Conservation (phyloP, 2,113 vertebrate genomes). For the Gadus macrocephalus region DNA sequence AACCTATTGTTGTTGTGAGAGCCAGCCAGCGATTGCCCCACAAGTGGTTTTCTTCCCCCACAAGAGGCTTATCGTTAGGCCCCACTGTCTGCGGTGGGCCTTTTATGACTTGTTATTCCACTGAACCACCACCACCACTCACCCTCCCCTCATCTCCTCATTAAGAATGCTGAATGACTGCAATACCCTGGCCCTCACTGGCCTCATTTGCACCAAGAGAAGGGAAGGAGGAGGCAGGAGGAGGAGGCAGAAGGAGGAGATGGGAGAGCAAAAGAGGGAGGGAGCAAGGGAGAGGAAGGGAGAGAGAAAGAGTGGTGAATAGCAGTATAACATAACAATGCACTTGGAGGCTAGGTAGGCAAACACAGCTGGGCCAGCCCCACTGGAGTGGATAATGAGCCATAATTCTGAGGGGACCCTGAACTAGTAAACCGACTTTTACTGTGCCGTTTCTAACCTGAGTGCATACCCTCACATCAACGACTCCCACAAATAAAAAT, state of each 20-base stretch:
- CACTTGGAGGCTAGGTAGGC: conserved; percentile 59
- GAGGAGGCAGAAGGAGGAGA: background rate
- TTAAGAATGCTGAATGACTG: conserved; percentile 46
- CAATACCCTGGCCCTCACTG: conserved; percentile 49
- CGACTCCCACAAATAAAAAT: too few relatives aligned
- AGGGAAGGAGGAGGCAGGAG: conserved; percentile 34
- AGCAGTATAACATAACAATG: conserved; percentile 68
- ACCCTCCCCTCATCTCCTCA: conserved; percentile 30
- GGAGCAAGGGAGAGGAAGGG: conserved; percentile 28
- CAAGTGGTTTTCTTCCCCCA: conserved; percentile 51
- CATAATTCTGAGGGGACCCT: conserved; percentile 57
- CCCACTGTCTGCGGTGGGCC: conserved; percentile 44
- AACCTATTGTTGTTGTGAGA: conserved; percentile 45
- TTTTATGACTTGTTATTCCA: conserved; percentile 55
- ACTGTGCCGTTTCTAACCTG: conserved; percentile 20
- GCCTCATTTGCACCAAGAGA: conserved; percentile 60
- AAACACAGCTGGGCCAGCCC: conserved; percentile 71
- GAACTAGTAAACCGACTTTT: conserved; percentile 41
- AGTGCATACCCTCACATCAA: background rate
- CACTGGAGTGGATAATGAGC: conserved; percentile 64
- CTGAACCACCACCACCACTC: conserved; percentile 28
- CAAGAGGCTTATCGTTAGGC: conserved; percentile 52
- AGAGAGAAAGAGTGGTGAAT: conserved; percentile 51
- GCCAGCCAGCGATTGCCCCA: conserved; percentile 34
- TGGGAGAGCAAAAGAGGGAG: conserved; percentile 16